Base-by-base conservation (phyloP, 2,113 vertebrate genomes). In the Engraulis encrasicolus region DNA sequence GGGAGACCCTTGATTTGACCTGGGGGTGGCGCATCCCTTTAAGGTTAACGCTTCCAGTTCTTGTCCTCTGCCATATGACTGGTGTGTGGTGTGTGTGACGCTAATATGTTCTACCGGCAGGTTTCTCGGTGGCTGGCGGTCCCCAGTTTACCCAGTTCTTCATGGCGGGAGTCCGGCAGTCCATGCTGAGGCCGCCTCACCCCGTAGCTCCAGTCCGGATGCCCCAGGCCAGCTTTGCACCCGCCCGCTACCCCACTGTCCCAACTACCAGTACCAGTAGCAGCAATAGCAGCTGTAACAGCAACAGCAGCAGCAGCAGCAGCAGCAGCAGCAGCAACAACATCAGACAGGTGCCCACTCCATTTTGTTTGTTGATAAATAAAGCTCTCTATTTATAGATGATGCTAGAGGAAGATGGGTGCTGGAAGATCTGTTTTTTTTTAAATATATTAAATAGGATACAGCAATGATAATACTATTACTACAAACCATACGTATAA, bases 141-240 rank as follows among this genome's bases (percentile, higher is more conserved):
- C 27, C 27, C 1, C 66, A 14, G 27, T 88, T 95, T 85, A 94
- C 94, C 82, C 95, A 94, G 83, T 96, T 95, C 88, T 95, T 96
- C 78, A 93, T 95, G 71, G 92, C 95, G 87, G 95, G 95, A 50
- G 94, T 94, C 0, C 91, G 94, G 54, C 95, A 95, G 82, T 96
- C 96, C 61, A 91, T 97, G 81, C 93, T 97, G 84, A 95, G 96
- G 5, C 93, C 14, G 27, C 27, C 66, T 93, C 0, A 93, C 95
- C 74, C 96, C 9, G 94, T 95, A 49, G 93, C 95, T 50, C 91
- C 95, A 45, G 85, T 95, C 23, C 95, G 95, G 79, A 92, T 93
- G 0, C 18, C 94, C 20, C 91, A 89, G 0, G 50, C 93, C 88
- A 90, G 84, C 58, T 94, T 92, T 82, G 91, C 93, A 15, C 89